A percentile compares a stretch with the other conserved stretches of the same genome.
Conservation (phyloP, 2,113 vertebrate species). For the Cercocebus atys region DNA sequence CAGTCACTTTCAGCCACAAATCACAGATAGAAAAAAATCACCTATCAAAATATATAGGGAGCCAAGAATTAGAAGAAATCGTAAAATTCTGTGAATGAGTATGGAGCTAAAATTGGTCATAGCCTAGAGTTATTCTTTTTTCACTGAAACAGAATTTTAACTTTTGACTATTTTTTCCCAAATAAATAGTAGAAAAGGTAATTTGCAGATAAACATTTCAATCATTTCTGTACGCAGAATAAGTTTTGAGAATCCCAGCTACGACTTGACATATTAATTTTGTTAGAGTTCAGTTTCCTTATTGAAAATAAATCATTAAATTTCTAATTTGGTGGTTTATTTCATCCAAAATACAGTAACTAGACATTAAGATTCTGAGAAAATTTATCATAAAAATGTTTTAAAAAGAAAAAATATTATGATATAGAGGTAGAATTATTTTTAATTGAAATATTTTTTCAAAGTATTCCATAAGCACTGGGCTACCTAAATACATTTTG, state of each 20-base stretch:
- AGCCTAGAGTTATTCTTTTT: background rate
- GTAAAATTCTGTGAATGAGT: background rate
- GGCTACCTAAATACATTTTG: conserved; percentile 51
- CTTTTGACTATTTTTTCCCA: background rate
- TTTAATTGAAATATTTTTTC: conserved; percentile 47
- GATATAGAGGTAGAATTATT: background rate
- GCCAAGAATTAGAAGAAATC: background rate
- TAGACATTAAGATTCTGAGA: background rate
- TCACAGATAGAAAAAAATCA: background rate
- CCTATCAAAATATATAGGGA: background rate
- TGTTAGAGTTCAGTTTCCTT: conserved; percentile 1
- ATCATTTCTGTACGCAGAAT: conserved; percentile 10
- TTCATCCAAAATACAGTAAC: background rate
- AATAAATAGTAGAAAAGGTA: background rate
- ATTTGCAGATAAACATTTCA: background rate
- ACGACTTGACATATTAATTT: background rate
- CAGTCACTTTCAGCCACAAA: background rate
- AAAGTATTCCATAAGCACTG: background rate
- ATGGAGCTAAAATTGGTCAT: background rate
- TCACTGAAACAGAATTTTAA: conserved; percentile 7
- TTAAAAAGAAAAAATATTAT: background rate
- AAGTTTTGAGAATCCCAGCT: background rate
- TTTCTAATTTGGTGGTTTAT: conserved; percentile 33
- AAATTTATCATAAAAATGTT: background rate
- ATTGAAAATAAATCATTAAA: conserved; percentile 1